Evolutionary conservation across 2,797 vertebrate genomes (phyloP).

Genomic region (Onychomys torridus): DNA sequence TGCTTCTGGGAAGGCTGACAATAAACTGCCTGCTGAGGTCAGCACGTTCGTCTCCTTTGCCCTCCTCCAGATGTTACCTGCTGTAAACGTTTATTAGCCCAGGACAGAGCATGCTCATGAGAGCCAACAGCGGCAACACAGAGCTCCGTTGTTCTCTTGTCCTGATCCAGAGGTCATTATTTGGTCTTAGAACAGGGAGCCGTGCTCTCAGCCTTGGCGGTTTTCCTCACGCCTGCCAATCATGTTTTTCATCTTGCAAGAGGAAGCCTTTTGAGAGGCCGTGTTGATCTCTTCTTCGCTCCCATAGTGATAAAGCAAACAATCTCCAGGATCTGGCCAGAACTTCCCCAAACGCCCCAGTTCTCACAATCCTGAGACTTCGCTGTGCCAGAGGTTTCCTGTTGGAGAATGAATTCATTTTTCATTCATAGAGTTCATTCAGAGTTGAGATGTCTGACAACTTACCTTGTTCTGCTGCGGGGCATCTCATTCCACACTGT

Average conservation of each 20-base stretch:
- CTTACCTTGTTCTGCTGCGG: conserved; percentile 33
- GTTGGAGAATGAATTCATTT: conserved; percentile 58
- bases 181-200: conserved; percentile 7
- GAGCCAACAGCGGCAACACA: not conserved
- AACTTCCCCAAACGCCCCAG: not conserved
- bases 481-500: not conserved
- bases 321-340: conserved; percentile 31
- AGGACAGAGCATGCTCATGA: not conserved
- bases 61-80: conserved; percentile 68
- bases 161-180: conserved; percentile 60
- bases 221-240: conserved; percentile 53
- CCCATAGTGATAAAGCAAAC: conserved; percentile 60
- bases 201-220: not conserved
- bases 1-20: conserved; percentile 2
- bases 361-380: conserved; percentile 31
- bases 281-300: conserved; percentile 53
- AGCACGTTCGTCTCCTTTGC: not conserved
- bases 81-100: not conserved
- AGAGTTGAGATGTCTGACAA: conserved; percentile 57
- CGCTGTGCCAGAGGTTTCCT: conserved; percentile 35
- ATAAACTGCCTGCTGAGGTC: not conserved
- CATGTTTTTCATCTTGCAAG: conserved; percentile 65
- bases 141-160: conserved; percentile 69
- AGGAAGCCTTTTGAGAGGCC: conserved; percentile 64
- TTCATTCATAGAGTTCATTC: conserved; percentile 73